phyloP scores from a whole-genome alignment of 1,140 invertebrate species.

The Drosophila subpulchrella region DNA sequence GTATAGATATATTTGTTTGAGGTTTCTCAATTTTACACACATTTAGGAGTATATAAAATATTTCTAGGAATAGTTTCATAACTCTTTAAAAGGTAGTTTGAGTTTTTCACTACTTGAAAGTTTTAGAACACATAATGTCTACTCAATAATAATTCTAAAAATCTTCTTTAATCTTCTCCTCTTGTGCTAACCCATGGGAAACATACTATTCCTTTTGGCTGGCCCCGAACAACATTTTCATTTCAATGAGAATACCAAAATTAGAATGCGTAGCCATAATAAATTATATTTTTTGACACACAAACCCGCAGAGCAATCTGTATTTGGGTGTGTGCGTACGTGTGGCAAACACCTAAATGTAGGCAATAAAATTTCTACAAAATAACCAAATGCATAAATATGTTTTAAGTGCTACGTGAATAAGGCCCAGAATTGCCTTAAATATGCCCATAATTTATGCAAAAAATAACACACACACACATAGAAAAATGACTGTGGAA shows the following conservation, averaged over 20 bases:
- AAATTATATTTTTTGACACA: constrained; percentile 60
- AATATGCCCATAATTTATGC: constrained; percentile 60
- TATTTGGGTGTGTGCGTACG: constrained; percentile 5
- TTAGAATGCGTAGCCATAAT: constrained; percentile 51
- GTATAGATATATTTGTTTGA: no score
- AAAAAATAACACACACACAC: constrained; percentile 21
- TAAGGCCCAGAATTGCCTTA: constrained; percentile 32
- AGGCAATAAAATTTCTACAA: constrained; percentile 51
- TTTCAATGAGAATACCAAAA: constrained; percentile 26
- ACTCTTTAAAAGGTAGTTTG: background rate
- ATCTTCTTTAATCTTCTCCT: background rate
- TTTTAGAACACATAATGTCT: background rate
- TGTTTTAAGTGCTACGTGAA: constrained; percentile 45
- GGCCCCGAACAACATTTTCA: constrained; percentile 23
- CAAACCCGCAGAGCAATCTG: constrained; percentile 10
- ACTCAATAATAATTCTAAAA: constrained; percentile 19
- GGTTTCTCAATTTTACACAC: no score
- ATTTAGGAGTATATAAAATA: no score
- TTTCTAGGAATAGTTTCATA: no score
- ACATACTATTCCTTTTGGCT: constrained; percentile 7
- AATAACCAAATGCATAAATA: constrained; percentile 58
- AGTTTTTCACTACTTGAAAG: background rate
- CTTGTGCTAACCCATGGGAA: background rate
- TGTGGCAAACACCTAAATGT: constrained; percentile 37
- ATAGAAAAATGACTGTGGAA: constrained; percentile 8